A percentile compares a stretch with the other conserved stretches of the same genome.
phyloP scores from a whole-genome alignment of 2,888 invertebrate genomes.

The Monochamus alternatus region DNA sequence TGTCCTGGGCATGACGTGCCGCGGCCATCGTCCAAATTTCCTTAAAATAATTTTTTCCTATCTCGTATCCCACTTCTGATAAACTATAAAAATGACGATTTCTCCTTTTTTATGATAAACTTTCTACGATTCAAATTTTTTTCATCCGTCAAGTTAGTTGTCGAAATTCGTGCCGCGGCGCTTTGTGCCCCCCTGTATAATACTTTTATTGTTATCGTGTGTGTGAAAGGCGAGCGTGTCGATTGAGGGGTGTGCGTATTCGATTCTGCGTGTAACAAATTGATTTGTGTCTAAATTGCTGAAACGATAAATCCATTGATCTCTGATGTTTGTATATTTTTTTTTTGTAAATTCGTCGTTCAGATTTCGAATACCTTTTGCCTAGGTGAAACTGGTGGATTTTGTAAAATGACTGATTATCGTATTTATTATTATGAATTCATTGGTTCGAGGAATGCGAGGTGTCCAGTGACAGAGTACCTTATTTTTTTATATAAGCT shows the following conservation, averaged over 20 bases:
- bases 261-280: conserved; percentile 13
- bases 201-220: conserved; percentile 48
- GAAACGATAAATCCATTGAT: conserved; percentile 49
- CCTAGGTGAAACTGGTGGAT: conserved; percentile 44
- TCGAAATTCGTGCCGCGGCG: conserved; percentile 16
- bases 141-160: neutral
- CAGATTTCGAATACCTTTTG: conserved; percentile 35
- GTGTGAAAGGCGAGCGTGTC: conserved; percentile 35
- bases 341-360: conserved; percentile 33
- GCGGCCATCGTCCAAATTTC: conserved; percentile 17
- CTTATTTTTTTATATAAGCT: conserved; percentile 52
- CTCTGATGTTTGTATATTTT: conserved; percentile 46
- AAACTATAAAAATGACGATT: neutral
- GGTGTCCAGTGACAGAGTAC: conserved; percentile 58
- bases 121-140: too few relatives aligned
- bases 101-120: too few relatives aligned
- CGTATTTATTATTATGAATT: conserved; percentile 43
- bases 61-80: neutral
- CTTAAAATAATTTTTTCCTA: neutral
- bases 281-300: conserved; percentile 5
- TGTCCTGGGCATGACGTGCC: conserved; percentile 38
- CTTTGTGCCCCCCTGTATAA: conserved; percentile 38
- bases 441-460: conserved; percentile 35
- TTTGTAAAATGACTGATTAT: conserved; percentile 53
- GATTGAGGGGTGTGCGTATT: conserved; percentile 17